These are phyloP conservation scores for Empidonax alnorum DNA, from an alignment of 2,113 vertebrate species.

Conservation along the genomic window DNA sequence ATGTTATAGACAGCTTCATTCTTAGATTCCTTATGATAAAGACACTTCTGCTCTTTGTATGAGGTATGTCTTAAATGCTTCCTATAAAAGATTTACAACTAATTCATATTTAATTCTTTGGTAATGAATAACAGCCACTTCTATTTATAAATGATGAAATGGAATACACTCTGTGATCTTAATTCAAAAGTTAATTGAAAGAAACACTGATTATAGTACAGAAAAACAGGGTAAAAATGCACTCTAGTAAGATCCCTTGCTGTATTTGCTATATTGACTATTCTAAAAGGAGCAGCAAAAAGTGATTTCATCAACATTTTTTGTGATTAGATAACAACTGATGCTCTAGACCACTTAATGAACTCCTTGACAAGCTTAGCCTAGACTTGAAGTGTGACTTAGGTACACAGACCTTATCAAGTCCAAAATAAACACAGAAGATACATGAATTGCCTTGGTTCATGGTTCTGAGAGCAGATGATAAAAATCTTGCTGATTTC, in stretches of 20 bases:
- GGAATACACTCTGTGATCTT: neutral
- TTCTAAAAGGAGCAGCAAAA: neutral
- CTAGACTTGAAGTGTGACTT: neutral
- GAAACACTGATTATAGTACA: neutral
- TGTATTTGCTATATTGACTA: neutral
- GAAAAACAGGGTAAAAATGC: neutral
- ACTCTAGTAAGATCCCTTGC: neutral
- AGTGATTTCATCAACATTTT: neutral
- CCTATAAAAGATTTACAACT: conserved; percentile 10
- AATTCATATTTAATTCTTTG: conserved; percentile 5
- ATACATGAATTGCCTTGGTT: neutral
- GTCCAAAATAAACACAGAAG: neutral
- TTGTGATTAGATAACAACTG: neutral
- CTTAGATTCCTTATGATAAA: neutral
- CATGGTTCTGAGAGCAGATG: neutral
- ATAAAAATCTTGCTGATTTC: neutral
- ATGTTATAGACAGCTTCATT: neutral
- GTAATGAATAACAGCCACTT: neutral
- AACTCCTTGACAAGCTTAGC: neutral
- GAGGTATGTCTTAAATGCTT: neutral
- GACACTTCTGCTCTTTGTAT: neutral
- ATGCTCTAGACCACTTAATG: neutral
- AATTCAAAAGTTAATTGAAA: neutral
- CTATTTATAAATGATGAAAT: conserved; percentile 1
- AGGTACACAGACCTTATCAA: neutral